Evolutionary conservation across 2,888 invertebrate species (phyloP), one percentile per base, ranked within the genome.

Genomic region (Volucella bombylans): DNA sequence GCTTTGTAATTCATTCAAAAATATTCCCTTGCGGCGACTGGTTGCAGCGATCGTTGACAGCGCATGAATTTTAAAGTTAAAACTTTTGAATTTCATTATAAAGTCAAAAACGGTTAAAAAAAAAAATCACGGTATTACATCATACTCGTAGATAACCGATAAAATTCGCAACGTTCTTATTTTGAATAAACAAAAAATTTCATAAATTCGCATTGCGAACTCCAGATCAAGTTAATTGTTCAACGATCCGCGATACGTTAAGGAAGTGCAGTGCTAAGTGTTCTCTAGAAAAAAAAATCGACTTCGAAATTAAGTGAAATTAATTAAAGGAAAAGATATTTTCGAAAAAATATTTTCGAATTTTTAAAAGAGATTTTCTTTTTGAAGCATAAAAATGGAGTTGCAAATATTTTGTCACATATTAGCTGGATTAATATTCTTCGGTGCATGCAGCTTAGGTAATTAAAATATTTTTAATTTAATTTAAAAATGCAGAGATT

Each of bases 1-100:
- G 18, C 69, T 69, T 62, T 47, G 45, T 47, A 57, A 62, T 81
- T 85, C 81, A 85, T 85, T 85, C 55, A 72, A 76, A 80, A 80
- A 67, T 72, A 80, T 68, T 81, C 68, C 72, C 71, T 85, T 76
- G 85, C 38, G 71, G 52, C 54, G 85, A 38, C 12, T 68, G 71
- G 81, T 85, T 68, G 72, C 71, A 38, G 12, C 10, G 68, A 76
- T 76, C 71, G 69, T 61, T 57, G 15, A 71, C 69, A 61, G 71
- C 71, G 76, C 67, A 76, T 83, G 76, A 65, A 23, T 77, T 73
- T 55, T 31, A 11, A 71, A 72, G n/a, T 67, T 55, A 55, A 77
- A 43, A 41, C 38, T 18, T 38, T 49, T 55, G 23, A 69, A 41
- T 45, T 74, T 41, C 49, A 38, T 9, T 43, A 8, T 39, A 69